Conservation (phyloP, 2,888 invertebrate species). For the Falcaria lacertinaria region DNA sequence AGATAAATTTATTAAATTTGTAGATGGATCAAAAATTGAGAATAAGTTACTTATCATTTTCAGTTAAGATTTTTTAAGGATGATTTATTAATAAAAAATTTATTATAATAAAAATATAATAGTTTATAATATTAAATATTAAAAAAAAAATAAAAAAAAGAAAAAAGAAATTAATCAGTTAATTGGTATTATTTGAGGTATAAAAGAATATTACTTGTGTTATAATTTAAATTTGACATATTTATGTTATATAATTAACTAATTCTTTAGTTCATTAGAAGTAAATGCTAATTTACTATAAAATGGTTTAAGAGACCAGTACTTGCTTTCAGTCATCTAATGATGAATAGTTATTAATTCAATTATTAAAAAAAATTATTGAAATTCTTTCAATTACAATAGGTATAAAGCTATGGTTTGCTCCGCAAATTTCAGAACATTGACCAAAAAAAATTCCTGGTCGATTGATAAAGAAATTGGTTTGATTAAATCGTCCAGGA, state of each 20-base stretch:
- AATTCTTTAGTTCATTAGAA: slow-evolving; percentile 83
- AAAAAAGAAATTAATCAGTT: slow-evolving; percentile 72
- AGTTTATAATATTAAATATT: slow-evolving; percentile 75
- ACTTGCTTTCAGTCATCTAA: slow-evolving; percentile 85
- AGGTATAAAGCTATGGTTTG: slow-evolving; percentile 89
- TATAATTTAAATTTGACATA: slow-evolving; percentile 85
- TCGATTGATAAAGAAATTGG: slow-evolving; percentile 79
- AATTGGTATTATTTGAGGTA: slow-evolving; percentile 84
- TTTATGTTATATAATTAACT: slow-evolving; percentile 74
- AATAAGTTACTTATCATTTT: slow-evolving; percentile 85
- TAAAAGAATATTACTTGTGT: slow-evolving; percentile 80
- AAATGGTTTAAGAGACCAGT: slow-evolving; percentile 84
- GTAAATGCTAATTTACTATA: slow-evolving; percentile 82
- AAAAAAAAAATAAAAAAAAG: slow-evolving; percentile 59
- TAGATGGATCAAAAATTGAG: slow-evolving; percentile 83
- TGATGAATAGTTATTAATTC: slow-evolving; percentile 76
- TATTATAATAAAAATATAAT: slow-evolving; percentile 54
- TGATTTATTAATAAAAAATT: slow-evolving; percentile 37
- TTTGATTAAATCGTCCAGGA: slow-evolving; percentile 83
- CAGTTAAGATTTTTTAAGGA: slow-evolving; percentile 51
- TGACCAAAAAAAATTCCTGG: slow-evolving; percentile 85
- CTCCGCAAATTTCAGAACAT: slow-evolving; percentile 91
- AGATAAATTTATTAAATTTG: slow-evolving; percentile 69
- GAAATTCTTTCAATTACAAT: slow-evolving; percentile 82
- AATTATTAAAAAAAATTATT: slow-evolving; percentile 77